Percentiles rank a stretch among this genome's conserved stretches.
Evolutionary conservation across 2,113 vertebrate genomes (phyloP).

Genomic region (Fregetta grallaria): DNA sequence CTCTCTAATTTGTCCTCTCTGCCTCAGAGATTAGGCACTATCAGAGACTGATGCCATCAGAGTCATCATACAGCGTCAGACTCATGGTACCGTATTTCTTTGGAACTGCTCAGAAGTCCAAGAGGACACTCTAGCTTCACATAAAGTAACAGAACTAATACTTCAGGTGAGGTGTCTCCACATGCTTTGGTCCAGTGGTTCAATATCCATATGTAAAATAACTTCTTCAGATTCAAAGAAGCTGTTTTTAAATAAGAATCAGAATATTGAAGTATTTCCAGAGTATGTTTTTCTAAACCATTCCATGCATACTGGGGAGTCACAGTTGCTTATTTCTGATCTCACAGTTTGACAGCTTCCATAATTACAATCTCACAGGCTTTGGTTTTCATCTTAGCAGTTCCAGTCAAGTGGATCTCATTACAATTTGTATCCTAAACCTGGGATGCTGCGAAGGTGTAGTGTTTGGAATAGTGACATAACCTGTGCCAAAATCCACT

Average conservation of each 20-base stretch:
- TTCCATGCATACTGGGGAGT: not conserved
- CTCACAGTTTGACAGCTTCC: not conserved
- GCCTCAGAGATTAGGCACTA: not conserved
- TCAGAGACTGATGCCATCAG: not conserved
- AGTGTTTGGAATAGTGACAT: not conserved
- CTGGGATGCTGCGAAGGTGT: not conserved
- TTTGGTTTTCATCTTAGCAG: not conserved
- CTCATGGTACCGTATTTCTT: not conserved
- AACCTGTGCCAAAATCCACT: not conserved
- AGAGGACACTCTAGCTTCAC: not conserved
- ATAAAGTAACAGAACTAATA: not conserved
- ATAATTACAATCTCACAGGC: slow-evolving; percentile 26
- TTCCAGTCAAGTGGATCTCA: not conserved
- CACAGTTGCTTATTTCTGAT: slow-evolving; percentile 10
- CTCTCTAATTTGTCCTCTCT: not conserved
- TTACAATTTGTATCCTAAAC: not conserved
- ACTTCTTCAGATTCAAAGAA: not conserved
- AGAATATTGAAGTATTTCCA: not conserved
- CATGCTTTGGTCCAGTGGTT: not conserved
- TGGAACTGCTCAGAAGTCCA: not conserved
- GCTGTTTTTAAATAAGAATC: not conserved
- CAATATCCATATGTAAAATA: not conserved
- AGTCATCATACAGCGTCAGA: not conserved
- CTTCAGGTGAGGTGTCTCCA: not conserved
- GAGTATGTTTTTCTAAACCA: not conserved